phyloP scores from a whole-genome alignment of 35 echinoderm and acorn worm species.

The Anneissia japonica region DNA sequence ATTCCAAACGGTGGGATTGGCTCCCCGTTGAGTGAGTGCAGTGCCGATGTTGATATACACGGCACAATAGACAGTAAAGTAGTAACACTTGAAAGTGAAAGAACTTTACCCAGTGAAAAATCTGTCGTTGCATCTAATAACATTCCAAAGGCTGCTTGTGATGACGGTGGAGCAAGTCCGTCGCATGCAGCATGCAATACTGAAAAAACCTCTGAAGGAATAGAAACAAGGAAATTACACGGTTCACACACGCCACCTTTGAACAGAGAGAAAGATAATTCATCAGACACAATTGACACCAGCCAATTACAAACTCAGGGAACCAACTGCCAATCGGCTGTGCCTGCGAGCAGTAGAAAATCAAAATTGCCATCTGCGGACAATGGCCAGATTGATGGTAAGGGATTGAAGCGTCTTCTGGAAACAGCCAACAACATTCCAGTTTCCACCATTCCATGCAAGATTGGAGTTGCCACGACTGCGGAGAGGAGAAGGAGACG shows the following conservation, averaged over 20 bases:
- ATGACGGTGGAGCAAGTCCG: too few relatives aligned
- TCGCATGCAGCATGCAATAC: background rate
- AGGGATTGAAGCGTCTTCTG: background rate
- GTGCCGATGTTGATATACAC: background rate
- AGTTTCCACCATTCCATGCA: background rate
- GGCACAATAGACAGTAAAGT: background rate
- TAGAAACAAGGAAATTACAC: background rate
- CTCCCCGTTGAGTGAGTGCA: background rate
- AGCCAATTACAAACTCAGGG: background rate
- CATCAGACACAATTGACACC: background rate
- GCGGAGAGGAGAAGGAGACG: constrained; percentile 60
- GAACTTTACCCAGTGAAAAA: background rate
- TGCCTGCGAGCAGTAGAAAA: background rate
- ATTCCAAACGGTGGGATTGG: background rate
- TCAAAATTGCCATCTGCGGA: background rate
- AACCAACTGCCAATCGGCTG: background rate
- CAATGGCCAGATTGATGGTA: background rate
- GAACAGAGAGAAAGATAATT: background rate
- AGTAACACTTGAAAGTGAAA: background rate
- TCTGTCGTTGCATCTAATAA: background rate
- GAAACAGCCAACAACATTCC: background rate
- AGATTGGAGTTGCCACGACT: background rate
- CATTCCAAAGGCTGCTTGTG: background rate
- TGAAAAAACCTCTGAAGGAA: background rate
- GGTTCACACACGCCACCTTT: background rate